Conservation (phyloP, 2,888 invertebrate genomes). For the Anthrax anthrax region DNA sequence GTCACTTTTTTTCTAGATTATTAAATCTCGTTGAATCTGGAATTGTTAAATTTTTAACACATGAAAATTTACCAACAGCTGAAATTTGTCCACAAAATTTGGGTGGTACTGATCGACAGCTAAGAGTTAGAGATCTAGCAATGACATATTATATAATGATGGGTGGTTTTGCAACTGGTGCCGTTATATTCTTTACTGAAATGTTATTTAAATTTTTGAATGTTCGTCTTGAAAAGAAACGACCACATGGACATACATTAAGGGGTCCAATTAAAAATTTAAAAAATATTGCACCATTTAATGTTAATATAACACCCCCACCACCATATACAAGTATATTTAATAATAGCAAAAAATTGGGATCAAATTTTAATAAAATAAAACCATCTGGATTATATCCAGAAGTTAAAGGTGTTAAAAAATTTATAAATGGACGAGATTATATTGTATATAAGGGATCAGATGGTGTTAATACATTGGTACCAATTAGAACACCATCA, state of each 20-base stretch:
- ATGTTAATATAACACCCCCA: slow-evolving; percentile 36
- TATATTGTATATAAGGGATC: slow-evolving; percentile 52
- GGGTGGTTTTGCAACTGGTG: slow-evolving; percentile 50
- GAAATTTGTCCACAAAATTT: slow-evolving; percentile 70
- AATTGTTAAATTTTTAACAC: slow-evolving; percentile 51
- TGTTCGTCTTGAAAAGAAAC: slow-evolving; percentile 14
- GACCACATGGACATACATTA: neutral
- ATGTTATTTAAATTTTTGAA: slow-evolving; percentile 33
- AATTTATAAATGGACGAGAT: slow-evolving; percentile 59
- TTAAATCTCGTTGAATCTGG: slow-evolving; percentile 58
- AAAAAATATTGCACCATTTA: neutral
- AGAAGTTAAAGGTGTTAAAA: slow-evolving; percentile 30
- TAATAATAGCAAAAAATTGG: slow-evolving; percentile 12
- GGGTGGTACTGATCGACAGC: slow-evolving; percentile 62
- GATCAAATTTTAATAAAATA: slow-evolving; percentile 3
- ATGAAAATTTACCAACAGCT: slow-evolving; percentile 51
- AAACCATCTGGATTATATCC: neutral
- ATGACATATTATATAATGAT: slow-evolving; percentile 68
- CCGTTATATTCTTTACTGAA: slow-evolving; percentile 52
- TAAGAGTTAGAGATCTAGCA: slow-evolving; percentile 58
- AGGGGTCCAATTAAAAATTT: neutral
- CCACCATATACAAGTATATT: slow-evolving; percentile 47
- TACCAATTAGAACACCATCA: slow-evolving; percentile 62
- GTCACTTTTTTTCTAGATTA: slow-evolving; percentile 38
- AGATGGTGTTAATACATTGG: slow-evolving; percentile 48